Conservation (phyloP, 2,888 invertebrate species). For the Drymonia ruficornis region DNA sequence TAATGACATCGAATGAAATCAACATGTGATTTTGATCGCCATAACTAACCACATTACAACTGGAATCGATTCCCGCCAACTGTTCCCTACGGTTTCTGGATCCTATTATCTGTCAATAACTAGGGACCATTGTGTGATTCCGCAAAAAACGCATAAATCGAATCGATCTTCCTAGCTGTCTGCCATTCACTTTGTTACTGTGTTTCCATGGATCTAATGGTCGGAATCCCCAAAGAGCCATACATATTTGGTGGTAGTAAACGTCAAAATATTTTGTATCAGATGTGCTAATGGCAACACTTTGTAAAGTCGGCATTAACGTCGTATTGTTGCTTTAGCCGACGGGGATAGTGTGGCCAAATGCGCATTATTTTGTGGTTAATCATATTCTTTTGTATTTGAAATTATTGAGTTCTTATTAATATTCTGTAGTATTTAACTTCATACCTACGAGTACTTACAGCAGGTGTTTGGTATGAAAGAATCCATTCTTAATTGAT, state of each 20-base stretch:
- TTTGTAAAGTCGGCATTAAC: slow-evolving; percentile 72
- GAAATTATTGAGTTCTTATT: not conserved
- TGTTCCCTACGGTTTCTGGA: slow-evolving; percentile 63
- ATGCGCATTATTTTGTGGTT: slow-evolving; percentile 56
- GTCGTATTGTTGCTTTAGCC: slow-evolving; percentile 70
- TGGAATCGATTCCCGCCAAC: slow-evolving; percentile 72
- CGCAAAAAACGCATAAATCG: slow-evolving; percentile 81
- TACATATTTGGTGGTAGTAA: slow-evolving; percentile 69
- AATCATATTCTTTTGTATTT: slow-evolving; percentile 24
- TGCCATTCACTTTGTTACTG: slow-evolving; percentile 67
- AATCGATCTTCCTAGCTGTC: slow-evolving; percentile 80
- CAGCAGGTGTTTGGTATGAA: too few relatives aligned
- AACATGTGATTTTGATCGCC: slow-evolving; percentile 82
- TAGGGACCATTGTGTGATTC: slow-evolving; percentile 71
- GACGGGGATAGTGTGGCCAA: slow-evolving; percentile 63
- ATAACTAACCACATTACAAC: slow-evolving; percentile 80
- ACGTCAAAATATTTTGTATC: slow-evolving; percentile 83
- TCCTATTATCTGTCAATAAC: slow-evolving; percentile 81
- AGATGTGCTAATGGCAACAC: slow-evolving; percentile 74
- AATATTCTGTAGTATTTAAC: too few relatives aligned
- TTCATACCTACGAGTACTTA: too few relatives aligned
- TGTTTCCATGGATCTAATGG: slow-evolving; percentile 60
- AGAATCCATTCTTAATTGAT: too few relatives aligned
- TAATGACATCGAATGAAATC: slow-evolving; percentile 57
- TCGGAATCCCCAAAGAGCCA: slow-evolving; percentile 71